Evolutionary conservation across 2,888 invertebrate species (phyloP).

Genomic region (Isotomurus palustris): DNA sequence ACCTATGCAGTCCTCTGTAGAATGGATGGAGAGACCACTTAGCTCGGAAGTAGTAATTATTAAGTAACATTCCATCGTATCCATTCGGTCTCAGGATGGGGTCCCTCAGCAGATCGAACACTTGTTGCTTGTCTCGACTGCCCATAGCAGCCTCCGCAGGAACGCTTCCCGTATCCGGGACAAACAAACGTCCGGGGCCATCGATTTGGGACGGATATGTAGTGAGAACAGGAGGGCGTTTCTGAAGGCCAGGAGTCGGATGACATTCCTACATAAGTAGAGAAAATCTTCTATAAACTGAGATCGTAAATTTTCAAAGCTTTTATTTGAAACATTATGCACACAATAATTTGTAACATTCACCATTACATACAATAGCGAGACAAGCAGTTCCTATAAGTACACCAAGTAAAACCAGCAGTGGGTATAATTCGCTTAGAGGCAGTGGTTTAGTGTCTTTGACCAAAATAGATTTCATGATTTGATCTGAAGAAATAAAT

Average conservation of each 20-base stretch:
- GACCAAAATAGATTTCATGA: no score
- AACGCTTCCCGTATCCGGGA: not conserved
- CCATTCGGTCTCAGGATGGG: constrained; percentile 1
- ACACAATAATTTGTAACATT: no score
- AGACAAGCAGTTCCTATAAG: no score
- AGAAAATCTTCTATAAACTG: no score
- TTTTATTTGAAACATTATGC: no score
- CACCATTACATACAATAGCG: no score
- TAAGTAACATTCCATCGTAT: not conserved
- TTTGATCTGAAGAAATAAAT: no score
- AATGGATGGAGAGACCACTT: constrained; percentile 5
- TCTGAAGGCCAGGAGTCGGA: not conserved
- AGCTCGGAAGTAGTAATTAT: constrained; percentile 1
- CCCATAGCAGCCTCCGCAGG: not conserved
- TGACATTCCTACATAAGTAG: constrained; percentile 10
- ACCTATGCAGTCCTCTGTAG: constrained; percentile 1
- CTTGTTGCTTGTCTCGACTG: not conserved
- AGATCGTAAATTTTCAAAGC: no score
- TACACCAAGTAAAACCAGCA: no score
- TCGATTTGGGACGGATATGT: not conserved
- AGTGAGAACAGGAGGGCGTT: not conserved
- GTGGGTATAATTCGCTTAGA: no score
- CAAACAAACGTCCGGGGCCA: not conserved
- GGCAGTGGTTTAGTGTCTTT: no score
- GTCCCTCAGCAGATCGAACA: constrained; percentile 8